Percentiles rank a stretch among this genome's conserved stretches.
These are phyloP conservation scores for Ligdia adustata DNA, from an alignment of 2,888 invertebrate species.

Conservation along the genomic window DNA sequence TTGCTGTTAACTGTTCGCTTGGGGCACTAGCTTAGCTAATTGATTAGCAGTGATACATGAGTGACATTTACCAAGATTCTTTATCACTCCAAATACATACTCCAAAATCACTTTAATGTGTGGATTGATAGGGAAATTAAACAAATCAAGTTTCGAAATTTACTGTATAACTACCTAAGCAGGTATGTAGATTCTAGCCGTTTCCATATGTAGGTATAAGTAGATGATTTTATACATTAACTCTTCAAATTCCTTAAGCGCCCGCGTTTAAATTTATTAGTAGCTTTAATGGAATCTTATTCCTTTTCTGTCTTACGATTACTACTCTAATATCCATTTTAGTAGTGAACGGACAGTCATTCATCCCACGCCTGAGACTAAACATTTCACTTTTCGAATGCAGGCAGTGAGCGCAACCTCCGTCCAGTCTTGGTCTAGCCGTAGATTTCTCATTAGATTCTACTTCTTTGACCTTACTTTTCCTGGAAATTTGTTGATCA, in stretches of 20 bases:
- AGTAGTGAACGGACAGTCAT: constrained; percentile 31
- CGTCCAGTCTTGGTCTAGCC: too few relatives aligned
- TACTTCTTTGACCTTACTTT: too few relatives aligned
- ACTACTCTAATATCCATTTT: constrained; percentile 35
- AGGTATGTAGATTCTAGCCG: constrained; percentile 7
- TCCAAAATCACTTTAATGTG: too few relatives aligned
- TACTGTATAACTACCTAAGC: too few relatives aligned
- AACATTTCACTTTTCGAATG: constrained; percentile 40
- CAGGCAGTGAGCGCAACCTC: constrained; percentile 38
- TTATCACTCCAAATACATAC: too few relatives aligned
- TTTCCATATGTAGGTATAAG: background rate
- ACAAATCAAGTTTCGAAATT: too few relatives aligned
- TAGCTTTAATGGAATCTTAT: constrained; percentile 21
- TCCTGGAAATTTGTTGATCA: constrained; percentile 6
- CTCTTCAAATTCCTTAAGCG: constrained; percentile 9
- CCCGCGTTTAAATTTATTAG: constrained; percentile 14
- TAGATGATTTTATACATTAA: constrained; percentile 10
- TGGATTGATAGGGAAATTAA: too few relatives aligned
- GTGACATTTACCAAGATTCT: too few relatives aligned
- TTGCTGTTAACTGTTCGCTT: too few relatives aligned
- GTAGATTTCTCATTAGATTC: too few relatives aligned
- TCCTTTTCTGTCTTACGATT: constrained; percentile 38
- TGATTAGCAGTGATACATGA: too few relatives aligned
- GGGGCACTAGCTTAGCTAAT: too few relatives aligned
- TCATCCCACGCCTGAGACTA: constrained; percentile 44